Evolutionary conservation across 2,113 vertebrate genomes (phyloP).

Genomic region (Neolamprologus fasciatus): DNA sequence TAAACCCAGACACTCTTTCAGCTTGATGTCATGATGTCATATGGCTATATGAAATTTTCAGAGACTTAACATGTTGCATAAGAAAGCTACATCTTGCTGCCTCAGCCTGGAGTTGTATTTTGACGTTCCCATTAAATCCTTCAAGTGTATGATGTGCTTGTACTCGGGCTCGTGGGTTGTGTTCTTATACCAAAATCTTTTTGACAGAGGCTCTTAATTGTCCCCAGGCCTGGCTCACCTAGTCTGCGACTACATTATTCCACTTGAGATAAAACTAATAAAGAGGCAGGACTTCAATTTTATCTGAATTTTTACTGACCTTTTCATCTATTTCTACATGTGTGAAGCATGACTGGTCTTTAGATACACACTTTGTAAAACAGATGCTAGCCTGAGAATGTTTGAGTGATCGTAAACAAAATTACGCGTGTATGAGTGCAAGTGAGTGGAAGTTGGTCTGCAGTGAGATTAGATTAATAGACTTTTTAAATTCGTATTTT

Average conservation of each 20-base stretch:
- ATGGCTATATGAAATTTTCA: not conserved
- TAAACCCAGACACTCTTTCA: not conserved
- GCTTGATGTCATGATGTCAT: not conserved
- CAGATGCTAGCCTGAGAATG: not conserved
- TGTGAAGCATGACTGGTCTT: not conserved
- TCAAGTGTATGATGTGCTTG: not conserved
- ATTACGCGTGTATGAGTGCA: not conserved
- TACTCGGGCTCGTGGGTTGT: not conserved
- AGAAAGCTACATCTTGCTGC: not conserved
- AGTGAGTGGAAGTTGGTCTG: not conserved
- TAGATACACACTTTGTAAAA: not conserved
- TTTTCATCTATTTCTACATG: not conserved
- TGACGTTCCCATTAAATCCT: constrained; percentile 23
- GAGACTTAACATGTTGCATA: constrained; percentile 2
- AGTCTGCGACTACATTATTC: constrained; percentile 27
- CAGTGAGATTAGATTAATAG: not conserved
- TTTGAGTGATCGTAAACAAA: not conserved
- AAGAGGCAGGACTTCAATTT: not conserved
- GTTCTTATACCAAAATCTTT: not conserved
- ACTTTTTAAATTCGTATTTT: not conserved
- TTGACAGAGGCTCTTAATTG: constrained; percentile 16
- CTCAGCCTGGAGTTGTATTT: not conserved
- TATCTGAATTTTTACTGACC: not conserved
- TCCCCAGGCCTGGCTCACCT: not conserved
- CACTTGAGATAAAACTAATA: constrained; percentile 34